Evolutionary conservation across 1,140 invertebrate species (phyloP).

Genomic region (Bombus waltoni): DNA sequence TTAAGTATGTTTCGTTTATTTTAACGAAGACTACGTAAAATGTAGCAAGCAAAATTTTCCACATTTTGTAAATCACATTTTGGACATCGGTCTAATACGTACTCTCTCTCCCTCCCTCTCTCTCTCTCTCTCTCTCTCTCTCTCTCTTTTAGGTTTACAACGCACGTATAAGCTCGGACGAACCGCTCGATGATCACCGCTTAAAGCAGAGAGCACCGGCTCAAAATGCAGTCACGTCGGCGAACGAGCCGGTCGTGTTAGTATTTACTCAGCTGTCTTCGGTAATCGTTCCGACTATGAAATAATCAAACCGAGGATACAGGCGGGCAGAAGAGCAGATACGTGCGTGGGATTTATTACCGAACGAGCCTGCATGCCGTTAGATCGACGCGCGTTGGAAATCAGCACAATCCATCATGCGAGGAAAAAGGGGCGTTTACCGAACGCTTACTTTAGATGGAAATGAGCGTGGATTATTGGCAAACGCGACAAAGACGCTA

Average conservation of each 20-base stretch:
- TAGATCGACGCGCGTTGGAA: conserved; percentile 3
- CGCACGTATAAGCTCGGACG: conserved; percentile 40
- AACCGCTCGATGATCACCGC: conserved; percentile 46
- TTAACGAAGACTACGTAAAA: too few species aligned
- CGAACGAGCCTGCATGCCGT: not conserved
- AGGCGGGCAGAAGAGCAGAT: not conserved
- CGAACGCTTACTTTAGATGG: conserved; percentile 45
- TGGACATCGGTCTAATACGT: too few species aligned
- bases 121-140: too few species aligned
- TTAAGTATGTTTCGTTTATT: too few species aligned
- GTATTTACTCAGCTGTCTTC: conserved; percentile 47
- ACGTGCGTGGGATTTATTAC: conserved; percentile 27
- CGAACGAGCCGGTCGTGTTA: not conserved
- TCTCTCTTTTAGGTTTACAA: conserved; percentile 44
- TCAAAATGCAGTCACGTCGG: conserved; percentile 36
- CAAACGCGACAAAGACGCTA: conserved; percentile 2
- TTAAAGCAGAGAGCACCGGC: conserved; percentile 41
- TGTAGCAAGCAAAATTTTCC: too few species aligned
- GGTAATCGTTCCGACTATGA: conserved; percentile 51
- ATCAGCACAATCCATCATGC: conserved; percentile 34
- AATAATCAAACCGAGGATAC: conserved; percentile 52
- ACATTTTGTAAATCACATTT: too few species aligned
- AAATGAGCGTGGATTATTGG: conserved; percentile 35
- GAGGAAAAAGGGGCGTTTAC: conserved; percentile 23
- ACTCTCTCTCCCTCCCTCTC: too few species aligned